Conservation (phyloP, 2,888 invertebrate species). For the Chymomyza amoena region DNA sequence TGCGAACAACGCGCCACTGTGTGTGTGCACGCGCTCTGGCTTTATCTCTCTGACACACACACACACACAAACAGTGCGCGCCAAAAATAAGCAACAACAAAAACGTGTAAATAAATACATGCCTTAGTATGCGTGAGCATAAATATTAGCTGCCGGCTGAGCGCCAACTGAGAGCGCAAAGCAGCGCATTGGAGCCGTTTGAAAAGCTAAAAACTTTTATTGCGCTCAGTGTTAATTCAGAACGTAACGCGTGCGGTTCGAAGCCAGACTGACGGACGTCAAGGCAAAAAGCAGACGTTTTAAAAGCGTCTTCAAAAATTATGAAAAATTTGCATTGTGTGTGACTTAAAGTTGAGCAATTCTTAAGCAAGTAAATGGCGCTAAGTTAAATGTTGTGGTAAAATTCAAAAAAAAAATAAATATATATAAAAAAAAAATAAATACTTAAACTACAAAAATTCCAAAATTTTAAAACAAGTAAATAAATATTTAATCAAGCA, state of each 20-base stretch:
- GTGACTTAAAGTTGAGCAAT: not conserved
- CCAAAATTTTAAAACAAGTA: not conserved
- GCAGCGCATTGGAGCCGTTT: constrained; percentile 1
- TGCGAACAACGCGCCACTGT: not conserved
- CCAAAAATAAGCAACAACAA: constrained; percentile 14
- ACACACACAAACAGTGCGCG: constrained; percentile 3
- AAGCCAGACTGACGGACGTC: constrained; percentile 24
- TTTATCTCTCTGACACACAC: not conserved
- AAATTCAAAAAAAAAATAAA: not conserved
- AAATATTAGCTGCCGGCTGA: not conserved
- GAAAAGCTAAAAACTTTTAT: constrained; percentile 7
- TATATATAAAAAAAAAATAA: not conserved
- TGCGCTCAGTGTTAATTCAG: constrained; percentile 29
- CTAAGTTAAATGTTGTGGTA: constrained; percentile 1
- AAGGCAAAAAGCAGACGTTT: not conserved
- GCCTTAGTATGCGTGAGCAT: not conserved
- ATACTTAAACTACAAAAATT: constrained; percentile 1
- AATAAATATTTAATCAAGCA: constrained; percentile 3
- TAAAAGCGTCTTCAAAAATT: not conserved
- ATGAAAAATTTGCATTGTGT: not conserved
- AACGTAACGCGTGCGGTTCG: constrained; percentile 59
- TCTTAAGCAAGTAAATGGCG: not conserved
- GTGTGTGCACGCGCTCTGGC: not conserved
- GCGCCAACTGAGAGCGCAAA: not conserved
- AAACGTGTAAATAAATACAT: not conserved